These are phyloP conservation scores for Meandrina meandrites DNA, from an alignment of 92 coral and sea anemone species.

Conservation along the genomic window DNA sequence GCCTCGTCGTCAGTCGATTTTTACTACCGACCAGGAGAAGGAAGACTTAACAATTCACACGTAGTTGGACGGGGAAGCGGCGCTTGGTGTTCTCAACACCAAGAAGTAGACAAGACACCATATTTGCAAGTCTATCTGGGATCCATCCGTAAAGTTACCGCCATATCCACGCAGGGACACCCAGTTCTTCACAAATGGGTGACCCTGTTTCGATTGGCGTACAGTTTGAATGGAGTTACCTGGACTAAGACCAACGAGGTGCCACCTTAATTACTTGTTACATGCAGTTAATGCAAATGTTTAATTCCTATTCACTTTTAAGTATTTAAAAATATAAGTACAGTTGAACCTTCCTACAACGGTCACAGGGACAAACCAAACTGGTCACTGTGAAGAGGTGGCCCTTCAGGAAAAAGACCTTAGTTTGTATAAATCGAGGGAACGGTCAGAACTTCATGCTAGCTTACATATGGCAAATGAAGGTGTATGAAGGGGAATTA, in stretches of 20 bases:
- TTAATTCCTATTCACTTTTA: background rate
- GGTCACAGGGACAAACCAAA: no score
- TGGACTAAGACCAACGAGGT: slow-evolving; percentile 59
- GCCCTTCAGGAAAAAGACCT: no score
- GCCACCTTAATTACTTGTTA: background rate
- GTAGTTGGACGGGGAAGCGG: slow-evolving; percentile 54
- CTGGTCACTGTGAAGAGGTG: no score
- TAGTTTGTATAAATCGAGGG: no score
- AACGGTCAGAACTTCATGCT: no score
- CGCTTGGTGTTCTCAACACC: slow-evolving; percentile 62
- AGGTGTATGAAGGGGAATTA: no score
- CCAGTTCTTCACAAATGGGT: slow-evolving; percentile 71
- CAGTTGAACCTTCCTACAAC: no score
- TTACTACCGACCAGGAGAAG: slow-evolving; percentile 61
- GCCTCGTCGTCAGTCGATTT: slow-evolving; percentile 68
- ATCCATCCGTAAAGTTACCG: slow-evolving; percentile 51
- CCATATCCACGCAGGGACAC: slow-evolving; percentile 76
- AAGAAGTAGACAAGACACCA: slow-evolving; percentile 59
- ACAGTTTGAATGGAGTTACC: slow-evolving; percentile 76
- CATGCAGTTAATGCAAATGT: background rate
- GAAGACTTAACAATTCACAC: slow-evolving; percentile 60
- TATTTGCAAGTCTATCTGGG: slow-evolving; percentile 70
- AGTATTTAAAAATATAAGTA: background rate
- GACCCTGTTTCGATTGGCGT: slow-evolving; percentile 46
- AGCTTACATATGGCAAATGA: no score